Evolutionary conservation across 2,888 invertebrate species (phyloP).

Genomic region (Zygothrica quintamaculata): DNA sequence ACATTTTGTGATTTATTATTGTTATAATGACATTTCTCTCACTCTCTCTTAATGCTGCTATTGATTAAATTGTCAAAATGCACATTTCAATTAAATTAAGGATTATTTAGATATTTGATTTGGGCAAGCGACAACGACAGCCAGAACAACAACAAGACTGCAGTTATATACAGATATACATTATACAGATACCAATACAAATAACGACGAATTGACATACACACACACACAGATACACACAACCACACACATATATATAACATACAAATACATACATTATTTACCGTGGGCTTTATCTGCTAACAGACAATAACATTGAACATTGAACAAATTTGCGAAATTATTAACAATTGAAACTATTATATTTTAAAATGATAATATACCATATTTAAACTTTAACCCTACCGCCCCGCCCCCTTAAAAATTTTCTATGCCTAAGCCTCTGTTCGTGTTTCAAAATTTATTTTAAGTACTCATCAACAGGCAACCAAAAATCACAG

Average conservation of each 20-base stretch:
- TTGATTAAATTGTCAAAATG: background rate
- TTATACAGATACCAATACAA: background rate
- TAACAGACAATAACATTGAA: conserved; percentile 30
- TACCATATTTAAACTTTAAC: conserved; percentile 39
- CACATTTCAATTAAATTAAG: too few relatives aligned
- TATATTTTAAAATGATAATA: conserved; percentile 8
- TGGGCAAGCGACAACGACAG: too few relatives aligned
- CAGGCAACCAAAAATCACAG: conserved; percentile 69
- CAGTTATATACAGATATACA: conserved; percentile 11
- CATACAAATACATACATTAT: conserved; percentile 1
- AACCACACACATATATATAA: conserved; percentile 24
- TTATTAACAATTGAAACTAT: conserved; percentile 14
- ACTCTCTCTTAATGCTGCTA: background rate
- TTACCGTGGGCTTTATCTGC: background rate
- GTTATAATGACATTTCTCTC: conserved; percentile 4
- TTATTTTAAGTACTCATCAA: conserved; percentile 65
- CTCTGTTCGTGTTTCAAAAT: conserved; percentile 70
- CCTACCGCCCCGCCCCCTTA: too few relatives aligned
- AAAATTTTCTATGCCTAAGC: conserved; percentile 63
- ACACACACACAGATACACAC: background rate
- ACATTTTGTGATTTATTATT: conserved; percentile 32
- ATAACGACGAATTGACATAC: background rate
- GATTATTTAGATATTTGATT: too few relatives aligned
- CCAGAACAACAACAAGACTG: conserved; percentile 15
- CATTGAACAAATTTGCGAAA: conserved; percentile 8